Base-by-base conservation (phyloP, 2,797 vertebrate species). In the Dipus sagitta region DNA sequence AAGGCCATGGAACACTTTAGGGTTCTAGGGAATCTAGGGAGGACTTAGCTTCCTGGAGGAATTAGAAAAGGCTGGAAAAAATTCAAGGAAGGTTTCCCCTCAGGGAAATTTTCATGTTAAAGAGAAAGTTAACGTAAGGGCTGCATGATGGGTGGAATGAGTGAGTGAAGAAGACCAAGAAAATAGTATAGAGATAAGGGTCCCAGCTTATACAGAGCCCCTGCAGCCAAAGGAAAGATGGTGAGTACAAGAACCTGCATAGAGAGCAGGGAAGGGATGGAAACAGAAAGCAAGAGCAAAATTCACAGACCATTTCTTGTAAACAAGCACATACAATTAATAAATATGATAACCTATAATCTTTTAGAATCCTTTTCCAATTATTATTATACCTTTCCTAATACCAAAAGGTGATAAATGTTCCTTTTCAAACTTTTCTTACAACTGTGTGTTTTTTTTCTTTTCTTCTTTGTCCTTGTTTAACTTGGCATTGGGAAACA, bases 401-500 rank as follows among this genome's bases (percentile, higher is more conserved):
- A 93, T 92, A 93, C 92, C 92, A 92, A 86, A 96, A 95, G 54
- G 47, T 93, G n/a, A 30, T 95, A 88, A 58, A 77, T 93, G 85
- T 94, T 97, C 65, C 92, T 83, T 93, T 88, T 94, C 64, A 15
- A 9, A 86, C 52, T 94, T 92, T 84, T 85, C 54, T 93, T 85
- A 91, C 21, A 93, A 76, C 72, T 92, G n/a, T 88, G 92, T 79
- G 13, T 82, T 89, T 38, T 38, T 38, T 38, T 38, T 38, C 38
- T 38, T 38, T 38, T 90, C 70, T 87, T 90, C 93, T 79, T 92
- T 95, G 15, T 96, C 97, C 90, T 97, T 97, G 82, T 97, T 97
- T 96, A 97, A 96, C 92, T 96, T 97, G 90, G 93, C 97, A 92
- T 97, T 96, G 96, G 92, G 94, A 97, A 97, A 97, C 94, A 91